Base-by-base conservation (phyloP, 2,797 vertebrate genomes). In the Clarias laeviceps region DNA sequence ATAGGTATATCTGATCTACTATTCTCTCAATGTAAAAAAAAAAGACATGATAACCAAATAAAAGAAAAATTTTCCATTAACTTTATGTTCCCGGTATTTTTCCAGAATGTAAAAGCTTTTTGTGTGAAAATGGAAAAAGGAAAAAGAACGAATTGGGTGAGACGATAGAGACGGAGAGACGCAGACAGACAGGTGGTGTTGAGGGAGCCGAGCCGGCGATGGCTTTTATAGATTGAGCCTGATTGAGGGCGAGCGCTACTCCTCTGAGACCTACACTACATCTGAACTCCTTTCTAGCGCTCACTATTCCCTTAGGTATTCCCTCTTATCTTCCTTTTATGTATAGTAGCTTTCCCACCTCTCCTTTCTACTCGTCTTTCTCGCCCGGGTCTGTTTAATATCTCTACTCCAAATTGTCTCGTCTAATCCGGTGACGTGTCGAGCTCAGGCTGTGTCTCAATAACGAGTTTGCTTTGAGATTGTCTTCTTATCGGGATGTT, bases 211-310 rank as follows among this genome's bases (percentile, higher is more conserved):
- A 8, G 59, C 27, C 40, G 72, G 82, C 79, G 74, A 82, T 74
- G 66, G 82, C 76, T 80, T 79, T 65, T 66, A 5, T 62, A 83
- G 73, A 86, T 89, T 91, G 90, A 88, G 88, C 89, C 87, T 91
- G 72, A 92, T 91, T 89, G 87, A 64, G 86, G 91, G 61, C 66
- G 66, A 70, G 86, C 54, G 72, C 72, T 66, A 72, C 59, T 82
- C 82, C 85, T 64, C 50, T 5, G 79, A 86, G 78, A 84, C 27
- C 5, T 62, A 40, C 77, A 65, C 72, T 64, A 83, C 81, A 82
- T 74, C 86, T 85, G 77, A 68, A 57, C 83, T 81, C 50, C 27
- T 59, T 64, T 69, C 50, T n/a, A 24, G 17, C 54, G 14, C 59
- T 85, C 6, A 27, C 32, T 22, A 14, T 74, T 27, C 59, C 40